Evolutionary conservation across 2,888 invertebrate species (phyloP).

Genomic region (Asteroscopus sphinx): DNA sequence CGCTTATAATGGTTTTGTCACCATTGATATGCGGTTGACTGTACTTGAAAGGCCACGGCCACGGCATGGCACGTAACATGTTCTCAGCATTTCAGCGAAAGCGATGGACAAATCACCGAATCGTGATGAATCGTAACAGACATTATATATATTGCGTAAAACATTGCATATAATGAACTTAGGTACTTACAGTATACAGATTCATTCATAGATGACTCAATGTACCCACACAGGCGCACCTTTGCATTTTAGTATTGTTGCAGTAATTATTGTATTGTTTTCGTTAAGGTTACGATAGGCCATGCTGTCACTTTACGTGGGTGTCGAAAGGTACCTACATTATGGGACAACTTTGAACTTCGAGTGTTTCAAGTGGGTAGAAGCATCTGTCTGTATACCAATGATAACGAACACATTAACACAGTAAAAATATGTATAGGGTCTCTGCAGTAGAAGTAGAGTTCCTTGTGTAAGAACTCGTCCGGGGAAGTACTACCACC

Average conservation of each 20-base stretch:
- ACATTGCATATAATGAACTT: conserved; percentile 29
- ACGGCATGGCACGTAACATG: conserved; percentile 61
- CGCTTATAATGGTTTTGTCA: no score
- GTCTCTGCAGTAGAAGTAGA: no score
- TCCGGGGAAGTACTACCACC: no score
- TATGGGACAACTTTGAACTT: no score
- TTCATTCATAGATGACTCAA: conserved; percentile 44
- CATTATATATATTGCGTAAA: conserved; percentile 52
- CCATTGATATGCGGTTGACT: no score
- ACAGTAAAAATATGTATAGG: no score
- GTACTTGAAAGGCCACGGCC: conserved; percentile 65
- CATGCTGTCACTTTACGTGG: conserved; percentile 23
- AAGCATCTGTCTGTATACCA: no score
- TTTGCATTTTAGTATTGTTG: conserved; percentile 17
- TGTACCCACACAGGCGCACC: conserved; percentile 41
- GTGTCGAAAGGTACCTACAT: conserved; percentile 26
- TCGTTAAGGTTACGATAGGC: conserved; percentile 4
- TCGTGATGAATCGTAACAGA: conserved; percentile 55
- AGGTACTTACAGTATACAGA: no score
- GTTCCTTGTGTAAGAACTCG: no score
- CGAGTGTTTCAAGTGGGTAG: no score
- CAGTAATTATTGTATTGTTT: conserved; percentile 27
- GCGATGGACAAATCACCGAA: conserved; percentile 63
- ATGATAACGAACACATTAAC: no score
- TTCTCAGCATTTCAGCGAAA: conserved; percentile 57